Conservation (phyloP, 2,888 invertebrate genomes). For the Allacma fusca region DNA sequence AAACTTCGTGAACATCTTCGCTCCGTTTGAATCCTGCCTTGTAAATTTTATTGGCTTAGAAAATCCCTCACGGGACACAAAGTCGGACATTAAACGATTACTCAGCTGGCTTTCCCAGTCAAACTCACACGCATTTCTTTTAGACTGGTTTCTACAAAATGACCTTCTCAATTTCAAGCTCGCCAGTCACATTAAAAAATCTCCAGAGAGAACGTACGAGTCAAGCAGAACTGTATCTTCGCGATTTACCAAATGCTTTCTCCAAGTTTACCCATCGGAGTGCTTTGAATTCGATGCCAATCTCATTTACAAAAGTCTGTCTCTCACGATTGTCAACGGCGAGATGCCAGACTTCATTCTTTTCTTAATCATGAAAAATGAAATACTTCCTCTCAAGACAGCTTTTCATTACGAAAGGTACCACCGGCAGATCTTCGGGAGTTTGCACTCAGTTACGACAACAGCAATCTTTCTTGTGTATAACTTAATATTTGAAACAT, state of each 20-base stretch:
- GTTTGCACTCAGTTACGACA: conserved; percentile 1
- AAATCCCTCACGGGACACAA: neutral
- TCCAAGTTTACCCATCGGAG: conserved; percentile 6
- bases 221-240: neutral
- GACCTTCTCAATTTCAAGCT: neutral
- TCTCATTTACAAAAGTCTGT: neutral
- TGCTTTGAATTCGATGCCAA: neutral
- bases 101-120: neutral
- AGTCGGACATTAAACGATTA: no score
- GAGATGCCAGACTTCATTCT: conserved; percentile 22
- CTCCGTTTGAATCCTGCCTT: neutral
- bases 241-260: no score
- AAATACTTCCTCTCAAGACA: neutral
- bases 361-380: neutral
- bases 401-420: no score
- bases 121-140: neutral
- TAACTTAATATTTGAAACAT: neutral
- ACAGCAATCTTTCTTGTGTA: conserved; percentile 6
- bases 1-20: neutral
- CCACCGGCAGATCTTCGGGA: neutral
- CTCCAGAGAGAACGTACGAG: neutral
- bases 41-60: neutral
- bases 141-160: neutral
- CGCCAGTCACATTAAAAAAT: neutral
- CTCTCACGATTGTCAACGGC: neutral